These are phyloP conservation scores for Discoglossus pictus DNA, from an alignment of 2,797 vertebrate genomes.

Conservation along the genomic window DNA sequence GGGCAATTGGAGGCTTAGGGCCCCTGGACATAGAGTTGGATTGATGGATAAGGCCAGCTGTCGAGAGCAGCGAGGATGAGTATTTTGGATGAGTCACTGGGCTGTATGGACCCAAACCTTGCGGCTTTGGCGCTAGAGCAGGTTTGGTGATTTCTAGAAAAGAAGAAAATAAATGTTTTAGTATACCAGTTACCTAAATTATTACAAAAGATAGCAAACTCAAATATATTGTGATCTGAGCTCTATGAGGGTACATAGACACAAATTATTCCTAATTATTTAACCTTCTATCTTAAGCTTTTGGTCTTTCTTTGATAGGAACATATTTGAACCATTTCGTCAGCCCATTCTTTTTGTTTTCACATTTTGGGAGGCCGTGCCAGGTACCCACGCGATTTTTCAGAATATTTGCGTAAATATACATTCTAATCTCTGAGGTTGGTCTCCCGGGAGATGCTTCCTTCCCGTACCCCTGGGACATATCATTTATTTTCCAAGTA, in stretches of 20 bases:
- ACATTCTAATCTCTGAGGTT: background rate
- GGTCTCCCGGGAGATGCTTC: conserved; percentile 33
- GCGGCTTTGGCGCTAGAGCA: conserved; percentile 84
- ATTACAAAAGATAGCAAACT: too few relatives aligned
- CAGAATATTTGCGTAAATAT: too few relatives aligned
- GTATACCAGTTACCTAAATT: too few relatives aligned
- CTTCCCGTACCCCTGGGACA: conserved; percentile 47
- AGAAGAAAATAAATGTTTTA: conserved; percentile 60
- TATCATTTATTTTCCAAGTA: conserved; percentile 39
- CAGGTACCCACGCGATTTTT: too few relatives aligned
- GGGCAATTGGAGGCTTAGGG: conserved; percentile 85
- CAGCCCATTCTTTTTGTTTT: too few relatives aligned
- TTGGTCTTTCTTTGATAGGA: too few relatives aligned
- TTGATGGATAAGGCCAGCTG: conserved; percentile 64
- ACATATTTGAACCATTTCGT: too few relatives aligned
- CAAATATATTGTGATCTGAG: too few relatives aligned
- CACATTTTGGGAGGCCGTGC: background rate
- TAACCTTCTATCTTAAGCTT: too few relatives aligned
- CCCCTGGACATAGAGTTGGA: conserved; percentile 73
- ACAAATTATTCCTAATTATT: too few relatives aligned
- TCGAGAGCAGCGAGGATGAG: conserved; percentile 71
- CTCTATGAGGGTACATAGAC: too few relatives aligned
- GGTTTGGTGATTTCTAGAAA: conserved; percentile 85
- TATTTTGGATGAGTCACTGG: conserved; percentile 66
- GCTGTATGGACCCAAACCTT: conserved; percentile 71